phyloP scores from a whole-genome alignment of 2,888 invertebrate genomes.

The Nomada flava region DNA sequence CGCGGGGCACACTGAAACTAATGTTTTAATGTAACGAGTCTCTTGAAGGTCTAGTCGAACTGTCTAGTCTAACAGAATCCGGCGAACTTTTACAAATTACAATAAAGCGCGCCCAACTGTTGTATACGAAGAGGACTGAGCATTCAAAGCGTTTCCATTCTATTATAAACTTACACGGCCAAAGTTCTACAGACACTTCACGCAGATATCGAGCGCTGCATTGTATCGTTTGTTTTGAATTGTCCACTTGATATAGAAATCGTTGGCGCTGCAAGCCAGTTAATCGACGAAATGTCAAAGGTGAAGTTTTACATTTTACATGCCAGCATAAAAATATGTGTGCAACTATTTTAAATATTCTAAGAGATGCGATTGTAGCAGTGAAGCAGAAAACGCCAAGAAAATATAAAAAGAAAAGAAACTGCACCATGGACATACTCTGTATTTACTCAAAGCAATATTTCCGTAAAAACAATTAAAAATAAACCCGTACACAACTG shows the following conservation, averaged over 20 bases:
- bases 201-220: neutral
- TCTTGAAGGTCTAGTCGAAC: no score
- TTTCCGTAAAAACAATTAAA: neutral
- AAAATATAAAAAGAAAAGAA: no score
- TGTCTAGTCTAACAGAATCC: no score
- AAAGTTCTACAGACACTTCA: neutral
- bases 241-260: conserved; percentile 29
- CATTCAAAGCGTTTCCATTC: conserved; percentile 10
- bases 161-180: neutral
- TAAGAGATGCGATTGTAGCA: neutral
- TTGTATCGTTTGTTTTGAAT: conserved; percentile 25
- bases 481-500: neutral
- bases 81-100: no score
- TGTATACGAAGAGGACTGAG: neutral
- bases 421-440: no score
- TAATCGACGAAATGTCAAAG: conserved; percentile 44
- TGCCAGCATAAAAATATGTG: neutral
- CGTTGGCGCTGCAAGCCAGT: conserved; percentile 16
- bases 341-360: neutral
- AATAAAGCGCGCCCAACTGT: neutral
- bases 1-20: no score
- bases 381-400: neutral
- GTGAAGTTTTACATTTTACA: conserved; percentile 10
- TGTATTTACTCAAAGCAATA: no score
- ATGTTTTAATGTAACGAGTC: no score